A percentile compares a stretch with the other conserved stretches of the same genome.
Conservation (phyloP, 2,797 vertebrate genomes). For the Girardinus metallicus region DNA sequence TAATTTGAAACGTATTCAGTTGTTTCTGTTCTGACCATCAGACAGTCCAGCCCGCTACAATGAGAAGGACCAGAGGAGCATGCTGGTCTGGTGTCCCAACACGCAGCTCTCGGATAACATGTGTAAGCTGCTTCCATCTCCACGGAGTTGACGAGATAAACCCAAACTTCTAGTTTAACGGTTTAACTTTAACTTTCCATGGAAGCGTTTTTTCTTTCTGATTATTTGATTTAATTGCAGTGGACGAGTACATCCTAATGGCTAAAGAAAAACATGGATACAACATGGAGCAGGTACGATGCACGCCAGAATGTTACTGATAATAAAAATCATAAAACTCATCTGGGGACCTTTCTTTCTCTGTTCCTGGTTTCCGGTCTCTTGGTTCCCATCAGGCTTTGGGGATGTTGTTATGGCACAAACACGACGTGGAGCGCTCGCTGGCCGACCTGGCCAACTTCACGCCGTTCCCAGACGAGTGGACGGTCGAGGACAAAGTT, state of each 20-base stretch:
- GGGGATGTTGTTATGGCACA: slow-evolving; percentile 96
- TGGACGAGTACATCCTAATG: slow-evolving; percentile 94
- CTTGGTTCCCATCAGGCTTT: slow-evolving; percentile 78
- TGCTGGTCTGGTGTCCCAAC: slow-evolving; percentile 95
- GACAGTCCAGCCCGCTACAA: slow-evolving; percentile 83
- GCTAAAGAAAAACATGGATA: slow-evolving; percentile 95
- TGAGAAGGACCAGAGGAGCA: slow-evolving; percentile 91
- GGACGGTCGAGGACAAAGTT: slow-evolving; percentile 94
- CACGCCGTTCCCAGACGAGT: slow-evolving; percentile 94
- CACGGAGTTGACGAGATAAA: neutral
- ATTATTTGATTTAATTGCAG: slow-evolving; percentile 61
- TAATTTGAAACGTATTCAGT: neutral
- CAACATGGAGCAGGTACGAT: slow-evolving; percentile 89
- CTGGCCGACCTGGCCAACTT: slow-evolving; percentile 93
- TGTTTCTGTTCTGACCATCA: slow-evolving; percentile 49
- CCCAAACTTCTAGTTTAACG: slow-evolving; percentile 17
- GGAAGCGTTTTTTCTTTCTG: neutral
- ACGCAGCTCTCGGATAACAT: slow-evolving; percentile 89
- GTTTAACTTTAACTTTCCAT: neutral
- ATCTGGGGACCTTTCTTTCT: neutral
- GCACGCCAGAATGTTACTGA: too few relatives aligned
- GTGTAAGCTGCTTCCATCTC: slow-evolving; percentile 77
- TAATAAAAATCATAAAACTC: neutral
- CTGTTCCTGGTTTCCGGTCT: neutral
- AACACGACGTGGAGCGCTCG: slow-evolving; percentile 91